Percentiles rank a stretch among this genome's conserved stretches.
These are phyloP conservation scores for Oplegnathus fasciatus DNA, from an alignment of 2,113 vertebrate genomes.

Conservation along the genomic window DNA sequence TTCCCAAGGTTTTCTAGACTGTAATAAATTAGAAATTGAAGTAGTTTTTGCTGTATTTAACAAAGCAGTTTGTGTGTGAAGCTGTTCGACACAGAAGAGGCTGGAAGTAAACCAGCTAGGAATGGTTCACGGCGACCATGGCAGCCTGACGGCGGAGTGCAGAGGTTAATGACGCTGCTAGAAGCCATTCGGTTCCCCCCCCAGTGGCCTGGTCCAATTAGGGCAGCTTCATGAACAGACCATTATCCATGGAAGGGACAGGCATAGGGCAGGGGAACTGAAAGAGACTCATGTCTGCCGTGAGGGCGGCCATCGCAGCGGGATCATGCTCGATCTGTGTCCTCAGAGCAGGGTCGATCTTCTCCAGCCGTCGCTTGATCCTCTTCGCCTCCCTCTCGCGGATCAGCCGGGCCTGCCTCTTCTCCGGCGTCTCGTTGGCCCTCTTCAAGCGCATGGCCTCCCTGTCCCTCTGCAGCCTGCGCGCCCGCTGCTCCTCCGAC, in stretches of 20 bases:
- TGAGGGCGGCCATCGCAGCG: slow-evolving; percentile 95
- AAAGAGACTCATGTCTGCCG: slow-evolving; percentile 94
- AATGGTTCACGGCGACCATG: slow-evolving; percentile 54
- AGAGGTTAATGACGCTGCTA: slow-evolving; percentile 35
- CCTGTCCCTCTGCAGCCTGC: slow-evolving; percentile 93
- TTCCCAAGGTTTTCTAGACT: slow-evolving; percentile 63
- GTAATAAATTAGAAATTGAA: slow-evolving; percentile 77
- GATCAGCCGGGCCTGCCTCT: slow-evolving; percentile 94
- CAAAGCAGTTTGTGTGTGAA: slow-evolving; percentile 58
- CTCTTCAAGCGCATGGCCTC: slow-evolving; percentile 97
- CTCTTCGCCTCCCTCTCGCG: slow-evolving; percentile 96
- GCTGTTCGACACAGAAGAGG: slow-evolving; percentile 33
- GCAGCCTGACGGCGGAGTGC: slow-evolving; percentile 43
- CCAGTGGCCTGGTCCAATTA: slow-evolving; percentile 47
- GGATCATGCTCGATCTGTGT: slow-evolving; percentile 97
- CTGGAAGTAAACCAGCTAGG: slow-evolving; percentile 51
- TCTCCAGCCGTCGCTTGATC: slow-evolving; percentile 95
- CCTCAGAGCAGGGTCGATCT: slow-evolving; percentile 96
- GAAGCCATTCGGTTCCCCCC: slow-evolving; percentile 10
- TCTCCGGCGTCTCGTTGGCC: slow-evolving; percentile 96
- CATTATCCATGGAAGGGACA: slow-evolving; percentile 91
- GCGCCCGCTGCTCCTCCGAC: slow-evolving; percentile 92
- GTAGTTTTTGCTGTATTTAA: slow-evolving; percentile 60
- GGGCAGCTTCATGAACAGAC: slow-evolving; percentile 89
- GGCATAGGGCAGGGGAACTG: slow-evolving; percentile 94